Evolutionary conservation across 2,888 invertebrate genomes (phyloP).

Genomic region (Tenthredo notha): DNA sequence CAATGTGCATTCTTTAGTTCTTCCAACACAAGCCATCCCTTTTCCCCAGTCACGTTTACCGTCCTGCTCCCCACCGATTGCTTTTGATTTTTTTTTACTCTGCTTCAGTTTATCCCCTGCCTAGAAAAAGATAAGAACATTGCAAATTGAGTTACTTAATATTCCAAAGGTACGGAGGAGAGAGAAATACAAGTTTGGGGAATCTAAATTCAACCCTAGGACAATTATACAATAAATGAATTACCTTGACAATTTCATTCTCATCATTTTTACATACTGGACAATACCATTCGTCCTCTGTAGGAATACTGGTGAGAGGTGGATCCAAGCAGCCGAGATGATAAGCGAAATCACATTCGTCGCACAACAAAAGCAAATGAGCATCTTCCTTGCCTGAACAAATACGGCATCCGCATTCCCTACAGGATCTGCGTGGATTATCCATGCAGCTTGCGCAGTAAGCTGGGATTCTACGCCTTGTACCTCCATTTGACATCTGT

Average conservation of each 20-base stretch:
- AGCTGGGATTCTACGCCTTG: constrained; percentile 79
- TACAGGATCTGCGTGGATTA: constrained; percentile 83
- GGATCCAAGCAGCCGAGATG: constrained; percentile 88
- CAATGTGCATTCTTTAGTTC: constrained; percentile 83
- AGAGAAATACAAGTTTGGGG: not conserved
- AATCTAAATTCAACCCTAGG: constrained; percentile 66
- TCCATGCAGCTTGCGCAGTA: constrained; percentile 86
- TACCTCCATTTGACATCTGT: constrained; percentile 53
- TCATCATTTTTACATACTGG: constrained; percentile 85
- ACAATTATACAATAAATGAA: not conserved
- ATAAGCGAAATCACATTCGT: constrained; percentile 89
- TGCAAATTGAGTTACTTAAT: not conserved
- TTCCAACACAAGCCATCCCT: constrained; percentile 92
- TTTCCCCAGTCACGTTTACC: constrained; percentile 86
- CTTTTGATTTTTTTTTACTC: constrained; percentile 82
- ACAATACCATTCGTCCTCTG: constrained; percentile 89
- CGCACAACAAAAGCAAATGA: constrained; percentile 88
- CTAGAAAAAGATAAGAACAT: not conserved
- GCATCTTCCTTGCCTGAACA: constrained; percentile 88
- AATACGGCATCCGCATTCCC: constrained; percentile 86
- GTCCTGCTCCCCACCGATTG: constrained; percentile 77
- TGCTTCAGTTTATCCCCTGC: constrained; percentile 85
- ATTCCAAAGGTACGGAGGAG: not conserved
- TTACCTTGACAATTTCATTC: constrained; percentile 41
- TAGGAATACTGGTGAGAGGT: constrained; percentile 85